Percentiles rank a stretch among this genome's conserved stretches.
These are phyloP conservation scores for Xestia ashworthii DNA, from an alignment of 2,888 invertebrate genomes.

Conservation along the genomic window DNA sequence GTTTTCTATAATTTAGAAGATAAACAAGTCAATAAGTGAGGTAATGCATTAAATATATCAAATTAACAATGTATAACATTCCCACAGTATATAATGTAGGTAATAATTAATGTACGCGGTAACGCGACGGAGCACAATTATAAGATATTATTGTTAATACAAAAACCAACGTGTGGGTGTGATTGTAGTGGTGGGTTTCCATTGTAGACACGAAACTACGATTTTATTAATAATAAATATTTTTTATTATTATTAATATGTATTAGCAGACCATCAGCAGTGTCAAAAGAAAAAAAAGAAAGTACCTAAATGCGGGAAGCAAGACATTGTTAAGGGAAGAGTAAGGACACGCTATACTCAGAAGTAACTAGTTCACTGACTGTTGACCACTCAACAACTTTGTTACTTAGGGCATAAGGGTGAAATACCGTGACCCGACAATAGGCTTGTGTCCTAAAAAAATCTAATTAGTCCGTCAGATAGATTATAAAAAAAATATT, in stretches of 20 bases:
- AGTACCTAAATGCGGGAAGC: not conserved
- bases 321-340: not conserved
- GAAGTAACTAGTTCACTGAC: not conserved
- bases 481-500: too few relatives aligned
- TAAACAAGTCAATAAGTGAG: slow-evolving; percentile 57
- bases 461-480: too few relatives aligned
- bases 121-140: slow-evolving; percentile 78
- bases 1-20: slow-evolving; percentile 37
- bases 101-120: slow-evolving; percentile 80
- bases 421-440: too few relatives aligned
- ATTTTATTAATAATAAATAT: not conserved
- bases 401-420: too few relatives aligned
- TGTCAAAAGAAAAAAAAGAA: not conserved
- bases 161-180: slow-evolving; percentile 78
- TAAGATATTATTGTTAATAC: slow-evolving; percentile 77
- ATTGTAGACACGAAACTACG: slow-evolving; percentile 51
- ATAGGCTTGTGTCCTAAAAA: too few relatives aligned
- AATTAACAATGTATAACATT: slow-evolving; percentile 60
- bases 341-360: not conserved
- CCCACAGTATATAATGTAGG: slow-evolving; percentile 35
- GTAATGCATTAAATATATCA: slow-evolving; percentile 63
- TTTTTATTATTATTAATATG: not conserved
- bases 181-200: slow-evolving; percentile 72
- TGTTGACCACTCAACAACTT: too few relatives aligned
- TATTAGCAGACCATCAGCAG: not conserved